Percentiles rank a stretch among this genome's conserved stretches.
phyloP scores from a whole-genome alignment of 64 coral and sea anemone species.

The Stylophora pistillata region DNA sequence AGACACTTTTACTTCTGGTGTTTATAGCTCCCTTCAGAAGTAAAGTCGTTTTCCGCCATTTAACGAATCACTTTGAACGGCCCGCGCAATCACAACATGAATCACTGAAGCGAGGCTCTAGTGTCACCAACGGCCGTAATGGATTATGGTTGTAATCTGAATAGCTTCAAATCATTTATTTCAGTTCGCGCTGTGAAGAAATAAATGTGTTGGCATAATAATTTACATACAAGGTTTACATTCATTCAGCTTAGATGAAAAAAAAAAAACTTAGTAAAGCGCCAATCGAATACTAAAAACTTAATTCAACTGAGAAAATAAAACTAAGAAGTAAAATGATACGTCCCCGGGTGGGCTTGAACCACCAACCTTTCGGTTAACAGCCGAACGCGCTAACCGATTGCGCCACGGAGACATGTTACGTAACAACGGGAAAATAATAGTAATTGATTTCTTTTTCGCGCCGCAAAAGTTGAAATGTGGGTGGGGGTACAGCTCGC shows the following conservation, averaged over 20 bases:
- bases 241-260: neutral
- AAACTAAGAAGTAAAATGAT: neutral
- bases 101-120: slow-evolving; percentile 41
- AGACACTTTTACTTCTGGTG: neutral
- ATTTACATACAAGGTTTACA: too few relatives aligned
- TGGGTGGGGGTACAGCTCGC: too few relatives aligned
- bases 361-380: slow-evolving; percentile 78
- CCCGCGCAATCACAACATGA: slow-evolving; percentile 47
- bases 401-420: slow-evolving; percentile 63
- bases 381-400: slow-evolving; percentile 77
- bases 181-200: too few relatives aligned
- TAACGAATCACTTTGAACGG: slow-evolving; percentile 64
- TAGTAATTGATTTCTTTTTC: too few relatives aligned
- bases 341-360: slow-evolving; percentile 69
- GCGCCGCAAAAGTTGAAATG: too few relatives aligned
- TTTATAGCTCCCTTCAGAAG: neutral
- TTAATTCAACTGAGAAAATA: too few relatives aligned
- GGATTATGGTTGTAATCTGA: slow-evolving; percentile 6
- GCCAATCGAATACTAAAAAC: too few relatives aligned
- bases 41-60: slow-evolving; percentile 9
- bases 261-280: neutral
- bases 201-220: too few relatives aligned
- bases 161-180: too few relatives aligned
- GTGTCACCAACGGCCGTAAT: neutral
- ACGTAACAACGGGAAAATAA: too few relatives aligned